phyloP scores from a whole-genome alignment of 2,113 vertebrate genomes.

The Arothron firmamentum region DNA sequence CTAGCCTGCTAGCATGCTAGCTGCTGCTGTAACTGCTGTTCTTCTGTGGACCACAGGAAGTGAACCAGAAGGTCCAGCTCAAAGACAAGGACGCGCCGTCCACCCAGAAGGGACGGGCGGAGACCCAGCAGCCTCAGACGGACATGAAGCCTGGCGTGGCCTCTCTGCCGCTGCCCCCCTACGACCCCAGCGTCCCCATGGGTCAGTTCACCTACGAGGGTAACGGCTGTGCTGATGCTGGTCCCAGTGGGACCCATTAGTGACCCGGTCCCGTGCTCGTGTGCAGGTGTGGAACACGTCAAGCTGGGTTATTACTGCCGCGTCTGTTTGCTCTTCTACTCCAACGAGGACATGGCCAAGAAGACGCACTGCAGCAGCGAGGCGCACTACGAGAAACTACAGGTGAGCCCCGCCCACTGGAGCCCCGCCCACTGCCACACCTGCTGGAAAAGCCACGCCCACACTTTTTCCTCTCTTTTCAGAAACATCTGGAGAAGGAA shows the following conservation, averaged over 20 bases:
- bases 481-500: slow-evolving; percentile 77
- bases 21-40: not conserved
- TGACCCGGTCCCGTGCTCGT: not conserved
- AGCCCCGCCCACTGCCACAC: not conserved
- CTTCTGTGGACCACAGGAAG: slow-evolving; percentile 6
- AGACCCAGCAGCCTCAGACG: slow-evolving; percentile 1
- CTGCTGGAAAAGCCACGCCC: not conserved
- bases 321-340: slow-evolving; percentile 96
- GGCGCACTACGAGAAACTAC: slow-evolving; percentile 92
- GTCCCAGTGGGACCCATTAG: no score
- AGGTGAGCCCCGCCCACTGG: slow-evolving; percentile 71
- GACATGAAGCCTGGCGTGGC: slow-evolving; percentile 41
- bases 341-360: slow-evolving; percentile 93
- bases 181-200: slow-evolving; percentile 83
- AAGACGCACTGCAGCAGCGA: slow-evolving; percentile 94
- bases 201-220: slow-evolving; percentile 76
- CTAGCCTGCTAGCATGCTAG: not conserved
- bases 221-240: not conserved
- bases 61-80: not conserved
- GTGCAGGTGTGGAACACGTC: slow-evolving; percentile 90
- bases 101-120: slow-evolving; percentile 15
- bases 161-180: slow-evolving; percentile 74
- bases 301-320: slow-evolving; percentile 98
- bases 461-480: slow-evolving; percentile 4
- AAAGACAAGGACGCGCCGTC: not conserved